A percentile compares a stretch with the other conserved stretches of the same genome.
Conservation (phyloP, 2,797 vertebrate species). For the Falco berigora region DNA sequence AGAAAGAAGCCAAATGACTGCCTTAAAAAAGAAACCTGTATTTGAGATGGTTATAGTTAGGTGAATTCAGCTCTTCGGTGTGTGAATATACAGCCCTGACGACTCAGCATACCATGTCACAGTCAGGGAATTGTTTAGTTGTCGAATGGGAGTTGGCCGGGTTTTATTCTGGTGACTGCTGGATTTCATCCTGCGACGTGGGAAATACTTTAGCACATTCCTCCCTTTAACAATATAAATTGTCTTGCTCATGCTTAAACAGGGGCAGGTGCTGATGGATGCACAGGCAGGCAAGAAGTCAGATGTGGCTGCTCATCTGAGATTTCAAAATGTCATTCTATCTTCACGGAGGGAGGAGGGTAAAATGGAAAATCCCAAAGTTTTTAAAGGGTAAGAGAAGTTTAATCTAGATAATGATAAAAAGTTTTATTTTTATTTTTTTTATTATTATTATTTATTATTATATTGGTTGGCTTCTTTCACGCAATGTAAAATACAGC, state of each 20-base stretch:
- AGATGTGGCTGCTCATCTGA: neutral
- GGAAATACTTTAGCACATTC: slow-evolving; percentile 11
- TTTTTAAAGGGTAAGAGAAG: neutral
- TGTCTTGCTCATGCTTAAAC: neutral
- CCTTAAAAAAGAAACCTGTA: neutral
- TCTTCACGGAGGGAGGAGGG: neutral
- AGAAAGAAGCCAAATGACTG: neutral
- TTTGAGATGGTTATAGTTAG: neutral
- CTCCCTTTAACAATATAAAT: neutral
- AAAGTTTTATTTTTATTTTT: too few species aligned
- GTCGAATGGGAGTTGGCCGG: neutral
- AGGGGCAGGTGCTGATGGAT: neutral
- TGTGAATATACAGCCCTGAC: neutral
- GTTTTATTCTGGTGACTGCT: neutral
- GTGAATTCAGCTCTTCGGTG: neutral
- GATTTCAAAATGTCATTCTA: neutral
- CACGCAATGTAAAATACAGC: neutral
- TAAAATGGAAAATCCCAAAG: neutral
- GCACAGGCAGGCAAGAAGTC: neutral
- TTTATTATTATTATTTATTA: too few species aligned
- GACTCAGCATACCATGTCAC: neutral
- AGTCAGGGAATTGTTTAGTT: neutral
- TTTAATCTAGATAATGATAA: neutral
- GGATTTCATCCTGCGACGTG: neutral
- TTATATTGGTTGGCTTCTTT: neutral